Percentiles rank a stretch among this genome's conserved stretches.
Evolutionary conservation across 2,888 invertebrate genomes (phyloP).

Genomic region (Thecophora atra): DNA sequence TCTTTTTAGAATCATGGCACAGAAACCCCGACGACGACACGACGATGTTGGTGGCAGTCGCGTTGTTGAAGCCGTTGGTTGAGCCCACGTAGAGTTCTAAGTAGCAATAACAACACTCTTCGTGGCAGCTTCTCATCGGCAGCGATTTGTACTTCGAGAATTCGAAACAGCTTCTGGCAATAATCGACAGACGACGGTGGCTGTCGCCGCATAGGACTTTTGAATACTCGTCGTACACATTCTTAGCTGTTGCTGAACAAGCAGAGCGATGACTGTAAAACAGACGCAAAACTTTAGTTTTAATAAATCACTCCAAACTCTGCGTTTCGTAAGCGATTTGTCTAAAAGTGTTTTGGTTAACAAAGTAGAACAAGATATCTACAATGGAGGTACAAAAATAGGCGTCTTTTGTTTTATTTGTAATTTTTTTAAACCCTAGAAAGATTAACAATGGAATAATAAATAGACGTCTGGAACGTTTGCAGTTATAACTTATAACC

Average conservation of each 20-base stretch:
- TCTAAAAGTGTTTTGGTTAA: too few species aligned
- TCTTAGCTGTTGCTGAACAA: not conserved
- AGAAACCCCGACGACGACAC: not conserved
- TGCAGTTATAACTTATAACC: too few species aligned
- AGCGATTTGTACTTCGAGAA: not conserved
- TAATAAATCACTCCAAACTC: constrained; percentile 3
- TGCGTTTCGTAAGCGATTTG: not conserved
- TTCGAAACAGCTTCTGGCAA: not conserved
- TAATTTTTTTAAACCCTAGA: too few species aligned
- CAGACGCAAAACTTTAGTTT: not conserved
- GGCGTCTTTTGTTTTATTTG: too few species aligned
- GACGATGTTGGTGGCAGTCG: not conserved
- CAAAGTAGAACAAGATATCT: too few species aligned
- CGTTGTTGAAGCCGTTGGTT: not conserved
- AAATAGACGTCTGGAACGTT: too few species aligned
- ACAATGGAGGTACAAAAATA: too few species aligned
- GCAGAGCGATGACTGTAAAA: not conserved
- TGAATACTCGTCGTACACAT: not conserved
- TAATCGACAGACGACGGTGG: constrained; percentile 14
- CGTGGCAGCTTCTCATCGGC: not conserved
- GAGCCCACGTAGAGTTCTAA: constrained; percentile 22
- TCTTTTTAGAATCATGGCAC: not conserved
- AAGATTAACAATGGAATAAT: too few species aligned
- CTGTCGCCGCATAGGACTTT: not conserved
- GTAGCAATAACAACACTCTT: not conserved